Evolutionary conservation across 2,113 vertebrate species (phyloP).

Genomic region (Protomyctophum bolini): DNA sequence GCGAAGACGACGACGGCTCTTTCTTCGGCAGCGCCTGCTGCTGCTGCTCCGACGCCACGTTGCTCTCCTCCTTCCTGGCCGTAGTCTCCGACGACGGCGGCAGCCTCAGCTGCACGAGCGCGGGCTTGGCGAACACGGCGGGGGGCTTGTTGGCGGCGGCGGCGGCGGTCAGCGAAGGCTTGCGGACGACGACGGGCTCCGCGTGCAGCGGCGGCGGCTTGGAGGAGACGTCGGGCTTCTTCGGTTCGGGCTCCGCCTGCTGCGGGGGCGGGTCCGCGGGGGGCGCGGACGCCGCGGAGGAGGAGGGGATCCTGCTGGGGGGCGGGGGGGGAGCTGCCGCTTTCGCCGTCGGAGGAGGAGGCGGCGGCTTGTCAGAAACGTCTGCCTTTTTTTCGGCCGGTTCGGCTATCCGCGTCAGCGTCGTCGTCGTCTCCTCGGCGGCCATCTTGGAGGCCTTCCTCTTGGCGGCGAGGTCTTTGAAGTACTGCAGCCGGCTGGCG

Average conservation of each 20-base stretch:
- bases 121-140: slow-evolving; percentile 44
- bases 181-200: slow-evolving; percentile 65
- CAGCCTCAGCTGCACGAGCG: slow-evolving; percentile 25
- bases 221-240: slow-evolving; percentile 55
- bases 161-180: slow-evolving; percentile 47
- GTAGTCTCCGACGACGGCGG: slow-evolving; percentile 24
- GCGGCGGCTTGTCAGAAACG: slow-evolving; percentile 38
- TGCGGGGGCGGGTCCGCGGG: slow-evolving; percentile 9
- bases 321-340: background rate
- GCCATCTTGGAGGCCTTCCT: slow-evolving; percentile 68
- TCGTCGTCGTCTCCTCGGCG: slow-evolving; percentile 21
- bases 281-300: slow-evolving; percentile 14
- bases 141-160: slow-evolving; percentile 70
- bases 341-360: background rate
- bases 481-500: slow-evolving; percentile 74
- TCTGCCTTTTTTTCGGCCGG: slow-evolving; percentile 71
- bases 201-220: slow-evolving; percentile 33
- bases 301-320: background rate
- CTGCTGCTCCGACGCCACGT: slow-evolving; percentile 36
- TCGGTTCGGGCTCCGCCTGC: slow-evolving; percentile 42
- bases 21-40: slow-evolving; percentile 65
- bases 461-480: slow-evolving; percentile 74
- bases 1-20: slow-evolving; percentile 38
- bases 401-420: slow-evolving; percentile 49
- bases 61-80: slow-evolving; percentile 60